These are phyloP conservation scores for Hassar affinis DNA, from an alignment of 2,113 vertebrate genomes.

Conservation along the genomic window DNA sequence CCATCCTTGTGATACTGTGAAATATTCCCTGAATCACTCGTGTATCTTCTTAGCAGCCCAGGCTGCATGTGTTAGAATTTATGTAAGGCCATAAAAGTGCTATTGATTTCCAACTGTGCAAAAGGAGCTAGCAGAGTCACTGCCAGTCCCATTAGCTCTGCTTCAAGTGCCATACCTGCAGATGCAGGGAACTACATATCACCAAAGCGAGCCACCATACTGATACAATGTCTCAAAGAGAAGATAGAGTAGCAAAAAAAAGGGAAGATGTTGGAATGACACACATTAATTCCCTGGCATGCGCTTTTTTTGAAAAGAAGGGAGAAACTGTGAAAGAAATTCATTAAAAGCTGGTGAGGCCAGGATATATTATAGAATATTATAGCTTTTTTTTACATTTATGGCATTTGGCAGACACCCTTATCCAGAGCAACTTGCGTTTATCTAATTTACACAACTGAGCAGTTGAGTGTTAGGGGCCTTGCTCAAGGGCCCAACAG, in stretches of 20 bases:
- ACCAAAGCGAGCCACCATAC: constrained; percentile 36
- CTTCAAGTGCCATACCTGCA: constrained; percentile 46
- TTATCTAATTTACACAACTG: no score
- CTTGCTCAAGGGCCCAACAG: no score
- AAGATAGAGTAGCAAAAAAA: background rate
- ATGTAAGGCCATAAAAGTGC: constrained; percentile 50
- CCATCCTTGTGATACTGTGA: constrained; percentile 26
- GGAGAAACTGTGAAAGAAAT: background rate
- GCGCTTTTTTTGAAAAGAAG: background rate
- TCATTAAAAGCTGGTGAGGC: background rate
- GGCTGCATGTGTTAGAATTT: constrained; percentile 49
- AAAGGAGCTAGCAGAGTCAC: constrained; percentile 26
- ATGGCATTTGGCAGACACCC: no score
- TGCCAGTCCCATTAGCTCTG: constrained; percentile 41
- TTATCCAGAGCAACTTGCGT: no score
- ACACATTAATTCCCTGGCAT: background rate
- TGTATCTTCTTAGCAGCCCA: constrained; percentile 44
- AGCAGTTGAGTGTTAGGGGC: no score
- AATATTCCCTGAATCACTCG: constrained; percentile 29
- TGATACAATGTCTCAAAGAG: constrained; percentile 40
- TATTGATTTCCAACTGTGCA: constrained; percentile 54
- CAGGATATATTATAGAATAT: background rate
- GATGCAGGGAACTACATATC: constrained; percentile 45
- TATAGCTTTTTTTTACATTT: no score
- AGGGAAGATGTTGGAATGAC: background rate